These are phyloP conservation scores for Camptogramma bilineatum DNA, from an alignment of 2,888 invertebrate species.

Conservation along the genomic window DNA sequence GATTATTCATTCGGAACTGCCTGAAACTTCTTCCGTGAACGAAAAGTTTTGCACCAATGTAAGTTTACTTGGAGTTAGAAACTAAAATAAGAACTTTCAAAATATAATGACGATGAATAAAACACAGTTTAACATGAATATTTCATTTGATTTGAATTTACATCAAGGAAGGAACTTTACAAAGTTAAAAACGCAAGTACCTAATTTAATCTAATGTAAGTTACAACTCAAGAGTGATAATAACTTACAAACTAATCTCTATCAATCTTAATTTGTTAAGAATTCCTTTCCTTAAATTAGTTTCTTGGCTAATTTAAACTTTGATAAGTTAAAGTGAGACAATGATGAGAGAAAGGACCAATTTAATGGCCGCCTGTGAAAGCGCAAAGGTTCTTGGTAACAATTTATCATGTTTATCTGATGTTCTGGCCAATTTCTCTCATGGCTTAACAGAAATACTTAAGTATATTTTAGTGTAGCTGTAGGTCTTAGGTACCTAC, in stretches of 20 bases:
- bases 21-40: too few species aligned
- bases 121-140: not conserved
- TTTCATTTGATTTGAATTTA: not conserved
- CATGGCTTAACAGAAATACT: slow-evolving; percentile 55
- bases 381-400: slow-evolving; percentile 58
- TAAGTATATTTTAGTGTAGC: not conserved
- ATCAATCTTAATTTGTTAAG: slow-evolving; percentile 39
- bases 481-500: not conserved
- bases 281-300: slow-evolving; percentile 29
- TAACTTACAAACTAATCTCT: not conserved
- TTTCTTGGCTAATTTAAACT: slow-evolving; percentile 39
- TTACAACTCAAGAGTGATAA: too few species aligned
- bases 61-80: too few species aligned
- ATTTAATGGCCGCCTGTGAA: slow-evolving; percentile 53
- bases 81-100: too few species aligned
- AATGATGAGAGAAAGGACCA: slow-evolving; percentile 63
- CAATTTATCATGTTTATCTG: slow-evolving; percentile 70
- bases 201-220: not conserved
- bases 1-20: too few species aligned
- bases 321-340: slow-evolving; percentile 48
- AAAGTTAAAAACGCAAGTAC: not conserved
- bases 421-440: slow-evolving; percentile 55
- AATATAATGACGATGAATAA: too few species aligned
- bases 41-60: too few species aligned
- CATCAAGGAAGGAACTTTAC: not conserved